A percentile compares a stretch with the other conserved stretches of the same genome.
phyloP scores from a whole-genome alignment of 1,140 invertebrate genomes.

The Acyrthosiphon pisum region DNA sequence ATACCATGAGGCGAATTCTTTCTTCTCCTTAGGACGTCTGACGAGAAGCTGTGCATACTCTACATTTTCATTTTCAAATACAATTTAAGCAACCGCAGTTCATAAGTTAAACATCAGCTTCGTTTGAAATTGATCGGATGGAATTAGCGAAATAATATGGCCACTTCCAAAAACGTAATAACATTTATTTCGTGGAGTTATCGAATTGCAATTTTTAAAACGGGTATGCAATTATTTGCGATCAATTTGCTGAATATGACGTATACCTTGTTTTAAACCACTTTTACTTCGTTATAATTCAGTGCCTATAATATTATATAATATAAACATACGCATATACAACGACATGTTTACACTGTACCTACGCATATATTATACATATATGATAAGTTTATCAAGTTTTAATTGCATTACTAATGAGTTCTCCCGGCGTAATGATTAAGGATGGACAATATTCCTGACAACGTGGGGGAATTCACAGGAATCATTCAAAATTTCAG shows the following conservation, averaged over 20 bases:
- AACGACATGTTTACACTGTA: no score
- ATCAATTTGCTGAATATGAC: neutral
- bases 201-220: neutral
- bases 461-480: neutral
- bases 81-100: neutral
- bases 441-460: neutral
- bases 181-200: neutral
- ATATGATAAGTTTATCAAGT: neutral
- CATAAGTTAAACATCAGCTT: neutral
- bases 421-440: neutral
- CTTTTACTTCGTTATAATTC: neutral
- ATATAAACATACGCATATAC: neutral
- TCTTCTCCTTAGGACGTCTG: neutral
- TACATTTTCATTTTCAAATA: no score
- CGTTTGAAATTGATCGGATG: neutral
- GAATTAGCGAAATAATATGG: neutral
- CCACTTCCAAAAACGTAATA: neutral
- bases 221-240: neutral
- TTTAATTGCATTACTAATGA: neutral
- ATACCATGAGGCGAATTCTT: neutral
- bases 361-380: neutral
- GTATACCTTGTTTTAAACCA: neutral
- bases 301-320: neutral
- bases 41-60: neutral
- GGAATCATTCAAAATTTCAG: no score